Conservation (phyloP, 2,113 vertebrate genomes). For the Campylomormyrus tamandua region DNA sequence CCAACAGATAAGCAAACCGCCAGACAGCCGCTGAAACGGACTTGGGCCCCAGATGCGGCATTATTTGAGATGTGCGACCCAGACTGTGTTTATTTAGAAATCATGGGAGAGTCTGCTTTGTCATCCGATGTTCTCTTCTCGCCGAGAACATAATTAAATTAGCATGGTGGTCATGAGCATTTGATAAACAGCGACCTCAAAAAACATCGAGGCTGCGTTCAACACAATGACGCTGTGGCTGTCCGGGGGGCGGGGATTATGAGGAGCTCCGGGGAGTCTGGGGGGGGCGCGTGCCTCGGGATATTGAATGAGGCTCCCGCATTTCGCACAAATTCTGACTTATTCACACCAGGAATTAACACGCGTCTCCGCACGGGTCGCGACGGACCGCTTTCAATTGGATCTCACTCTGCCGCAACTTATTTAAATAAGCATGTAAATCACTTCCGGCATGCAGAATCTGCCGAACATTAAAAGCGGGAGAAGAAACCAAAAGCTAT, state of each 20-base stretch:
- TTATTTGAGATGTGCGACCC: neutral
- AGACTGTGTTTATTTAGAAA: neutral
- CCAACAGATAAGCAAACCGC: neutral
- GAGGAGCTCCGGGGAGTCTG: neutral
- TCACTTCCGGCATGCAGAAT: too few relatives aligned
- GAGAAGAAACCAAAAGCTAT: too few relatives aligned
- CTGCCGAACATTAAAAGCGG: too few relatives aligned
- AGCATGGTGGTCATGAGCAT: neutral
- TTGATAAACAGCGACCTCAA: neutral
- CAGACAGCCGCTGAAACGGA: neutral
- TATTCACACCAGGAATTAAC: too few relatives aligned
- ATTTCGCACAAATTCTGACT: too few relatives aligned
- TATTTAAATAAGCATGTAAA: too few relatives aligned
- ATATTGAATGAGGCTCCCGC: neutral
- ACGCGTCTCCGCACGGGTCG: too few relatives aligned
- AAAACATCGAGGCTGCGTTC: neutral
- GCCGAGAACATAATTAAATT: neutral
- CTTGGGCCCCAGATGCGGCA: neutral
- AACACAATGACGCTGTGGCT: neutral
- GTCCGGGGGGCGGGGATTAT: neutral
- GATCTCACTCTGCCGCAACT: too few relatives aligned
- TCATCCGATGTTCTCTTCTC: neutral
- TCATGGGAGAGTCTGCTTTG: neutral
- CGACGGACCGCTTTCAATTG: too few relatives aligned
- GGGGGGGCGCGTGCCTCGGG: neutral